Evolutionary conservation across 2,797 vertebrate genomes (phyloP).

Genomic region (Thamnophis elegans): DNA sequence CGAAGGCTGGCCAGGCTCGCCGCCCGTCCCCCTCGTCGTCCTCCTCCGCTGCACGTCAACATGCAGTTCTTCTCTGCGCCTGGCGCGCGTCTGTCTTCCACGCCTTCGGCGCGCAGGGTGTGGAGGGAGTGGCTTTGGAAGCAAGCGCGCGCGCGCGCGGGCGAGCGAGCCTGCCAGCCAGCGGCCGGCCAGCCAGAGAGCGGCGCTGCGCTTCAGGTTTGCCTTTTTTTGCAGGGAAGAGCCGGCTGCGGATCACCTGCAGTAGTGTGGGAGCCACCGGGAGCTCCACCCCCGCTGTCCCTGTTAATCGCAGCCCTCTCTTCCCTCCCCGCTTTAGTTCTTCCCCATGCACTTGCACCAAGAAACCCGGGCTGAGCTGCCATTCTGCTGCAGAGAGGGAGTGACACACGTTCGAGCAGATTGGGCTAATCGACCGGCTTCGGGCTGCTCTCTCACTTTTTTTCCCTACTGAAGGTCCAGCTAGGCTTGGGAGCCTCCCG

Average conservation of each 20-base stretch:
- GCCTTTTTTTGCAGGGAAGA: conserved; percentile 23
- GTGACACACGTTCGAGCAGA: background rate
- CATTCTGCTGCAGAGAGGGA: conserved; percentile 40
- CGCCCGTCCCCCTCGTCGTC: background rate
- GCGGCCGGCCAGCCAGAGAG: conserved; percentile 47
- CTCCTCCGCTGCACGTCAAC: conserved; percentile 10
- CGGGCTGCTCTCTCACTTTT: conserved; percentile 32
- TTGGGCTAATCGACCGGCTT: conserved; percentile 40
- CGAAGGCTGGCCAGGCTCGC: background rate
- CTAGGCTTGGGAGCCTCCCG: conserved; percentile 6
- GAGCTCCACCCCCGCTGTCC: conserved; percentile 63
- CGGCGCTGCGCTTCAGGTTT: conserved; percentile 64
- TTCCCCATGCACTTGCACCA: conserved; percentile 17
- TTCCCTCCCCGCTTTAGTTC: conserved; percentile 34
- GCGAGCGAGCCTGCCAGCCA: background rate
- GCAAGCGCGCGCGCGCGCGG: background rate
- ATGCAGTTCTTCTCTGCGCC: conserved; percentile 13
- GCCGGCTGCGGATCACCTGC: conserved; percentile 72
- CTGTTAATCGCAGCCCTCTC: conserved; percentile 39
- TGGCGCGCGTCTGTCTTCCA: background rate
- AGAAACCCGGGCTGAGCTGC: conserved; percentile 37
- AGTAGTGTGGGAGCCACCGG: conserved; percentile 46
- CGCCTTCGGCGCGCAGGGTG: conserved; percentile 6
- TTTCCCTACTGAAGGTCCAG: conserved; percentile 12
- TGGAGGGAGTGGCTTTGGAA: background rate